These are phyloP conservation scores for Linnaemya vulpina DNA, from an alignment of 2,888 invertebrate genomes.

Conservation along the genomic window DNA sequence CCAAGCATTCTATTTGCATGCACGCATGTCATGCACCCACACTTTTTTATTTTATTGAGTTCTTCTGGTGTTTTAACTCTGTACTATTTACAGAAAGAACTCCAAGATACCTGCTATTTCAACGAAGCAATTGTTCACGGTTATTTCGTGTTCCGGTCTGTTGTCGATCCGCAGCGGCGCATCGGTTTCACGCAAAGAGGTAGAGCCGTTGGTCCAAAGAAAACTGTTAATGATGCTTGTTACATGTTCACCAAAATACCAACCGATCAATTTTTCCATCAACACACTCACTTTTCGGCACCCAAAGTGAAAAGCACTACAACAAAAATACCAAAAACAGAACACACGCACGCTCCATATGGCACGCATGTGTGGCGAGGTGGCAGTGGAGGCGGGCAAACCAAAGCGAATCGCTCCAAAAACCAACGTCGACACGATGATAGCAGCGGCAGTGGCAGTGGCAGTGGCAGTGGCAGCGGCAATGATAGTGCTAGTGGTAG, in stretches of 20 bases:
- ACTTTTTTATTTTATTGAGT: background rate
- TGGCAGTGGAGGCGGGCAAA: slow-evolving; percentile 67
- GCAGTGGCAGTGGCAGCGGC: slow-evolving; percentile 33
- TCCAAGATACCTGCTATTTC: slow-evolving; percentile 83
- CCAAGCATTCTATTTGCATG: background rate
- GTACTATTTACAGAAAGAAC: slow-evolving; percentile 78
- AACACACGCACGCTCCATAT: slow-evolving; percentile 42
- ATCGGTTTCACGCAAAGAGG: slow-evolving; percentile 83
- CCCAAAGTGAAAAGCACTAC: slow-evolving; percentile 64
- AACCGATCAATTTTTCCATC: slow-evolving; percentile 81
- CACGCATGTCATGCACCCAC: no score
- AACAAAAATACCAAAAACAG: slow-evolving; percentile 59
- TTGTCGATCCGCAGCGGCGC: slow-evolving; percentile 81
- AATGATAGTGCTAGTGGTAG: slow-evolving; percentile 68
- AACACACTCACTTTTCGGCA: slow-evolving; percentile 74
- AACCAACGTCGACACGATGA: no score
- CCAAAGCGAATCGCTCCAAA: no score
- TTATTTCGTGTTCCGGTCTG: slow-evolving; percentile 82
- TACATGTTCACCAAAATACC: slow-evolving; percentile 82
- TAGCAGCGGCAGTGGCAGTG: slow-evolving; percentile 47
- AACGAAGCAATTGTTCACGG: slow-evolving; percentile 82
- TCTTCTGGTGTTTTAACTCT: slow-evolving; percentile 4
- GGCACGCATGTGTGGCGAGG: slow-evolving; percentile 47
- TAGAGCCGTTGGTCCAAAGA: slow-evolving; percentile 82
- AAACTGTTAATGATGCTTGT: slow-evolving; percentile 82